A percentile compares a stretch with the other conserved stretches of the same genome.
phyloP scores from a whole-genome alignment of 2,113 vertebrate genomes.

The Gallinago undulata region DNA sequence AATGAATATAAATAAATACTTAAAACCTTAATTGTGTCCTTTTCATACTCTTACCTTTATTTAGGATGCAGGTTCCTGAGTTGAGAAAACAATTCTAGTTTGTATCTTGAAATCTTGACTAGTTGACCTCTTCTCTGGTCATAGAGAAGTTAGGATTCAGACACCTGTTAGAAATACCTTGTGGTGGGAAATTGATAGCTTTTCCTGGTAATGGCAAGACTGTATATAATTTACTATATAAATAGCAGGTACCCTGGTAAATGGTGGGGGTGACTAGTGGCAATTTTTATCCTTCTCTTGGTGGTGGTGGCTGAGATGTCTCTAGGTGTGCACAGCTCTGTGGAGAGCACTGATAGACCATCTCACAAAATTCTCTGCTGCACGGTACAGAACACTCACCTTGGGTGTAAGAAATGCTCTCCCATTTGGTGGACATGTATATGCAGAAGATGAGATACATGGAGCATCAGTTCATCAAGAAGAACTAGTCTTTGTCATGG shows the following conservation, averaged over 20 bases:
- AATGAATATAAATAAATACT: neutral
- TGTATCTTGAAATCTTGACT: neutral
- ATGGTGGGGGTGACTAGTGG: neutral
- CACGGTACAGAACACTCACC: neutral
- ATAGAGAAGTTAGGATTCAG: neutral
- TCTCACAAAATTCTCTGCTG: neutral
- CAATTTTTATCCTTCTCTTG: neutral
- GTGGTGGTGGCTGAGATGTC: neutral
- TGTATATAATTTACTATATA: neutral
- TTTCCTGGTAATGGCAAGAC: neutral
- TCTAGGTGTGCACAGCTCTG: neutral
- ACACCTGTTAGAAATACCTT: neutral
- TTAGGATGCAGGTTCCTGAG: neutral
- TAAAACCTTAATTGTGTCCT: neutral
- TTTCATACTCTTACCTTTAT: neutral
- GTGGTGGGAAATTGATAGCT: neutral
- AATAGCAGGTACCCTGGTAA: neutral
- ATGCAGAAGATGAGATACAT: neutral
- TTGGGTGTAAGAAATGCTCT: neutral
- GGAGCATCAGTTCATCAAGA: neutral
- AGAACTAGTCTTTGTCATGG: neutral
- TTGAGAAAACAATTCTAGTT: neutral
- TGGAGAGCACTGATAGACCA: neutral
- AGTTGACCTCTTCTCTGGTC: neutral
- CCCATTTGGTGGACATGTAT: neutral